Evolutionary conservation across 37 sponge, comb jelly and placozoan species (phyloP).

Genomic region (Beroe forskalii): DNA sequence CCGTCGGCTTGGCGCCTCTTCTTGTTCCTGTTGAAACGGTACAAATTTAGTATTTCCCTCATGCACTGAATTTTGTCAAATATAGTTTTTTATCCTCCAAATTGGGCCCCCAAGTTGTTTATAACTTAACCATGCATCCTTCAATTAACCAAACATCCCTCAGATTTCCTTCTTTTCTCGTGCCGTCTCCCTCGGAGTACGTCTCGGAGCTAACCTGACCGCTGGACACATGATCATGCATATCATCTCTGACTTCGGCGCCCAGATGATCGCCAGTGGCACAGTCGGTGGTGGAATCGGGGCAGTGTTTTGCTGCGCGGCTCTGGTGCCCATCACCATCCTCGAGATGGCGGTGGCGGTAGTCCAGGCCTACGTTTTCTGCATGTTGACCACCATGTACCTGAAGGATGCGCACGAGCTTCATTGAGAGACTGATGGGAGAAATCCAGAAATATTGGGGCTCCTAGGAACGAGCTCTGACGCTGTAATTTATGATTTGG

Average conservation of each 20-base stretch:
- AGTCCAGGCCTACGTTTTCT: constrained; percentile 62
- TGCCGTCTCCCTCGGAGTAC: constrained; percentile 59
- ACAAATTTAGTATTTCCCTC: no score
- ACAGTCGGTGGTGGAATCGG: constrained; percentile 56
- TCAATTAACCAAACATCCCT: no score
- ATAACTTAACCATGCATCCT: no score
- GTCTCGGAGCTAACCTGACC: constrained; percentile 57
- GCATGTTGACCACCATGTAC: constrained; percentile 66
- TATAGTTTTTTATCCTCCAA: no score
- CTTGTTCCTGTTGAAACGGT: constrained; percentile 64
- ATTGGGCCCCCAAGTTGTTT: no score
- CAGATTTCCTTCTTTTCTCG: constrained; percentile 63
- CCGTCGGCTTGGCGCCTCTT: constrained; percentile 29
- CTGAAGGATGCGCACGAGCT: constrained; percentile 64
- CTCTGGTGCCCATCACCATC: constrained; percentile 23
- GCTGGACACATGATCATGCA: constrained; percentile 65
- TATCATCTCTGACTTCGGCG: constrained; percentile 64
- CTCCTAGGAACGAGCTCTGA: no score
- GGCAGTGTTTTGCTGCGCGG: constrained; percentile 14
- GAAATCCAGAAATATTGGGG: neutral
- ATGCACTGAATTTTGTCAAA: no score
- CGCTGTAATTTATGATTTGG: no score
- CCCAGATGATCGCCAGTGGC: constrained; percentile 59
- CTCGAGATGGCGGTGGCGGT: constrained; percentile 52
- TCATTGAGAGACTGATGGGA: neutral